Conservation (phyloP, 2,797 vertebrate species). For the Chiroxiphia lanceolata region DNA sequence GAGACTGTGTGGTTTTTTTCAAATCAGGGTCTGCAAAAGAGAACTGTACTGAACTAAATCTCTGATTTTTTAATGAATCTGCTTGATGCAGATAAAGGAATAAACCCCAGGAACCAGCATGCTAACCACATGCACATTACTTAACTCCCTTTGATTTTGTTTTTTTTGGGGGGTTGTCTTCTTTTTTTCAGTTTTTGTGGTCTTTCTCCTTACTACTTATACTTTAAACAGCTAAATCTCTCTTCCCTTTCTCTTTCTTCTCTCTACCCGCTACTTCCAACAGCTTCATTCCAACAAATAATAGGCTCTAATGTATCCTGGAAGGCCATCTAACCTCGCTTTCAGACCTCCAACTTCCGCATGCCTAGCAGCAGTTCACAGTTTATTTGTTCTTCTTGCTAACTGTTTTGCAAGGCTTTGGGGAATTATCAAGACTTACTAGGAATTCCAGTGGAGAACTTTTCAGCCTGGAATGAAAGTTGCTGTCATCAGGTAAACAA, state of each 20-base stretch:
- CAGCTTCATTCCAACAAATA: slow-evolving; percentile 7
- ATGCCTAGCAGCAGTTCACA: slow-evolving; percentile 64
- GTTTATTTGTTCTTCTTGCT: slow-evolving; percentile 61
- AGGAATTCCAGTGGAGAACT: slow-evolving; percentile 52
- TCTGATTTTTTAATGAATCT: neutral
- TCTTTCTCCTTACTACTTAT: neutral
- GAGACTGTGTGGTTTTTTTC: neutral
- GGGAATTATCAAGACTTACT: slow-evolving; percentile 65
- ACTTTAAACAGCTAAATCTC: neutral
- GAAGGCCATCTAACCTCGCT: slow-evolving; percentile 28
- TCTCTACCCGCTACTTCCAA: neutral
- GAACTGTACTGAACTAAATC: neutral
- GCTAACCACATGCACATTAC: neutral
- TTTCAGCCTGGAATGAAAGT: slow-evolving; percentile 22
- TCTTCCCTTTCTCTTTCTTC: neutral
- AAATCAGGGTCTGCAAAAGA: neutral
- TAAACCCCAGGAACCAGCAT: neutral
- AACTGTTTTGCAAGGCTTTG: slow-evolving; percentile 65
- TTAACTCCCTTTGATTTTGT: neutral
- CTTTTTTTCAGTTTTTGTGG: neutral
- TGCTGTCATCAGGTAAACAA: slow-evolving; percentile 66
- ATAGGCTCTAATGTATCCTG: neutral
- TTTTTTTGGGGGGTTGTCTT: neutral
- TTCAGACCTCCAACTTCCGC: slow-evolving; percentile 47
- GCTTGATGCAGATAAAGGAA: neutral